Conservation (phyloP, 1,140 invertebrate genomes). For the Leptopilina boulardi region DNA sequence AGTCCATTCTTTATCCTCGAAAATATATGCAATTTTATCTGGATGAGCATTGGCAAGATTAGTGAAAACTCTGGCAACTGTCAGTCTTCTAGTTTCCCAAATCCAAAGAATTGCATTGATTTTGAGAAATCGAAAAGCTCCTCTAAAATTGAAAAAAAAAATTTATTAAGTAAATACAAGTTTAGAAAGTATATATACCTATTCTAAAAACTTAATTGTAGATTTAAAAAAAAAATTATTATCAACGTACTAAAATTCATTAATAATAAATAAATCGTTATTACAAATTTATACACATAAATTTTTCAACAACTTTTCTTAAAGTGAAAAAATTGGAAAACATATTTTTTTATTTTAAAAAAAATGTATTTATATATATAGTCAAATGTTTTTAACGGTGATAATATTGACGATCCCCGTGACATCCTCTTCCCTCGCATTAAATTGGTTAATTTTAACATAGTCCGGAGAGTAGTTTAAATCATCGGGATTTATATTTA, state of each 20-base stretch:
- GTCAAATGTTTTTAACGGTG: constrained; percentile 49
- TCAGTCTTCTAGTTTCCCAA: constrained; percentile 77
- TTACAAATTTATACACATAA: no score
- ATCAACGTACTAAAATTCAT: no score
- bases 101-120: constrained; percentile 71
- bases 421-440: constrained; percentile 50
- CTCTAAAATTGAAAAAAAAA: constrained; percentile 65
- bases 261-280: no score
- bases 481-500: background rate
- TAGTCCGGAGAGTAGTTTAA: constrained; percentile 46
- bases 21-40: constrained; percentile 83
- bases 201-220: no score
- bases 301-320: no score
- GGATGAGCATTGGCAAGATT: constrained; percentile 78
- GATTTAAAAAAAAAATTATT: no score
- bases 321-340: constrained; percentile 45
- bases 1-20: constrained; percentile 84
- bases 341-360: no score
- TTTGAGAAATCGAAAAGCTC: constrained; percentile 72
- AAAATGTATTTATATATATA: background rate
- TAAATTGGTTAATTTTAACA: constrained; percentile 58
- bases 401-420: constrained; percentile 44
- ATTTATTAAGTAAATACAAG: no score
- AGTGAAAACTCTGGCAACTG: constrained; percentile 80
- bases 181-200: no score